Evolutionary conservation across 2,888 invertebrate genomes (phyloP).

Genomic region (Apotomis turbidana): DNA sequence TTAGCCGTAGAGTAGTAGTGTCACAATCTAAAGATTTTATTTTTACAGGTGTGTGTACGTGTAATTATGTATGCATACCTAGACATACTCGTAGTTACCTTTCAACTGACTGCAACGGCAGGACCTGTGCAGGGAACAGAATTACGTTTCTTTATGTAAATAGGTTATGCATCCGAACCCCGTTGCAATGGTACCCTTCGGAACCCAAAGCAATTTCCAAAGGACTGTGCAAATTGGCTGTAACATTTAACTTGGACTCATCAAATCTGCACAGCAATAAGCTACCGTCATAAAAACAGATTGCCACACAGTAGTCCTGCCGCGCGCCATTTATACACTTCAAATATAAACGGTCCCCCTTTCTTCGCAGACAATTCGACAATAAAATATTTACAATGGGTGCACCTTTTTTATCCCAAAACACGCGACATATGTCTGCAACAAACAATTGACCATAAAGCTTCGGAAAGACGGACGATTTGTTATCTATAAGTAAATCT

Average conservation of each 20-base stretch:
- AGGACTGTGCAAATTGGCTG: constrained; percentile 30
- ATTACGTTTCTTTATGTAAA: constrained; percentile 14
- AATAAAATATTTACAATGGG: constrained; percentile 34
- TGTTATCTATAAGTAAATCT: constrained; percentile 60
- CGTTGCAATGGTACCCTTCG: constrained; percentile 11
- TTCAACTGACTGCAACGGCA: too few relatives aligned
- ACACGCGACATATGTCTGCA: constrained; percentile 38
- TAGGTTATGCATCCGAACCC: constrained; percentile 8
- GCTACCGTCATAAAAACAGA: constrained; percentile 31
- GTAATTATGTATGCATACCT: too few relatives aligned
- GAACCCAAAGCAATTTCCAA: constrained; percentile 25
- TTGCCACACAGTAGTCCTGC: constrained; percentile 23
- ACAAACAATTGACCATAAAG: constrained; percentile 47
- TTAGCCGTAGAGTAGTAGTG: too few relatives aligned
- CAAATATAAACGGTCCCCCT: constrained; percentile 29
- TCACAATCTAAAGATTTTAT: too few relatives aligned
- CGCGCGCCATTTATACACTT: constrained; percentile 30
- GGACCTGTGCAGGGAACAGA: too few relatives aligned
- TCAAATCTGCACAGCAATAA: constrained; percentile 29
- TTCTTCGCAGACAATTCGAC: constrained; percentile 34
- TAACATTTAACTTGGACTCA: constrained; percentile 28
- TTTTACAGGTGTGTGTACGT: too few relatives aligned
- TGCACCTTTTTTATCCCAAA: constrained; percentile 34
- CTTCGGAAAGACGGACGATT: constrained; percentile 47
- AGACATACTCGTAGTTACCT: too few relatives aligned